These are phyloP conservation scores for Pimephales promelas DNA, from an alignment of 2,113 vertebrate genomes.

Conservation along the genomic window DNA sequence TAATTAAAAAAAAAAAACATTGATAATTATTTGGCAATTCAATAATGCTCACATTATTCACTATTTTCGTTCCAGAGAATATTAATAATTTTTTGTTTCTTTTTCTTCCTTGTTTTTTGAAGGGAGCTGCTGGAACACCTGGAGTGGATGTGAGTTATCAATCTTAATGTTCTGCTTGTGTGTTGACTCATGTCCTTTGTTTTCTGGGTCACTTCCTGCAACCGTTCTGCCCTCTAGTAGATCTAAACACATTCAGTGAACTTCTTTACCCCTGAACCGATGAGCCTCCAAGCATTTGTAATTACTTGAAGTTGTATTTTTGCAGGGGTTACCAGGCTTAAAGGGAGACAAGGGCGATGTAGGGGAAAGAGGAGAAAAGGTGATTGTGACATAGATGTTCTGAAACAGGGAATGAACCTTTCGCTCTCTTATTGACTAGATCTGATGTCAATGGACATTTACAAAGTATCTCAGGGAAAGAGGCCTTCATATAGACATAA, in stretches of 20 bases:
- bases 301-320: slow-evolving; percentile 76
- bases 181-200: background rate
- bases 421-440: slow-evolving; percentile 50
- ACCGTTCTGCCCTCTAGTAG: slow-evolving; percentile 9
- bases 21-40: background rate
- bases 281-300: slow-evolving; percentile 44
- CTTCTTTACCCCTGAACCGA: slow-evolving; percentile 34
- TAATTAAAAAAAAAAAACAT: no score
- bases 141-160: slow-evolving; percentile 92
- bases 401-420: slow-evolving; percentile 52
- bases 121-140: slow-evolving; percentile 95
- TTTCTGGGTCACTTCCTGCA: slow-evolving; percentile 8
- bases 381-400: slow-evolving; percentile 74
- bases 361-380: slow-evolving; percentile 99
- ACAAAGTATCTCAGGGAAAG: slow-evolving; percentile 36
- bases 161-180: background rate
- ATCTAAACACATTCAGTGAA: slow-evolving; percentile 6
- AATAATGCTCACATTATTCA: background rate
- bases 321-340: slow-evolving; percentile 95
- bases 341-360: slow-evolving; percentile 95
- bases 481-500: background rate
- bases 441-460: slow-evolving; percentile 81
- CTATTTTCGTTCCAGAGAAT: background rate
- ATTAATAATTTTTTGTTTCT: no score
- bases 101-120: background rate